Conservation (phyloP, 2,797 vertebrate genomes). For the Galago senegalensis region DNA sequence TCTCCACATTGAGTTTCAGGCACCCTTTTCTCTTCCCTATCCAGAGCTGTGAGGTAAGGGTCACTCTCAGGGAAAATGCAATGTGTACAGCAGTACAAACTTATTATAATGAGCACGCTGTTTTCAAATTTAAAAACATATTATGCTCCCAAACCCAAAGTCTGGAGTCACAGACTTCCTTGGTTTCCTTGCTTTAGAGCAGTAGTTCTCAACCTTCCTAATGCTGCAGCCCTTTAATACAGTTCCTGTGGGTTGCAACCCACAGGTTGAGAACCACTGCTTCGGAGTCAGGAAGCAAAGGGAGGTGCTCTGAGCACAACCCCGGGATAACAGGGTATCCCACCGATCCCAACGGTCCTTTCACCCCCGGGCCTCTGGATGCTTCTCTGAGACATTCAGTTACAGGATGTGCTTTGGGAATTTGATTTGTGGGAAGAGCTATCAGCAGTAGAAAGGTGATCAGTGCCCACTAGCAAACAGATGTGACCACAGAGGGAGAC, state of each 20-base stretch:
- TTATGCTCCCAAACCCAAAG: not conserved
- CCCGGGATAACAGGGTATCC: no score
- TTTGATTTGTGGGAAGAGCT: not conserved
- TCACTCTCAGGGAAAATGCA: not conserved
- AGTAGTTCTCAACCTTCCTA: no score
- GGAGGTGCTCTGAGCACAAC: not conserved
- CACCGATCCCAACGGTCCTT: accelerated
- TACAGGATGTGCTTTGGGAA: not conserved
- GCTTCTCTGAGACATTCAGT: not conserved
- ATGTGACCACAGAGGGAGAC: no score
- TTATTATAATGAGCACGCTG: not conserved
- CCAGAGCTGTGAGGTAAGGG: not conserved
- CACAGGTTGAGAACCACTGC: not conserved
- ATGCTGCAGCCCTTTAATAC: no score
- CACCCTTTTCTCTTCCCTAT: not conserved
- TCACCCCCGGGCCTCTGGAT: not conserved
- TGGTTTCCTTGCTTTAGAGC: not conserved
- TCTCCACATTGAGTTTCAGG: not conserved
- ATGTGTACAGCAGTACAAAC: not conserved
- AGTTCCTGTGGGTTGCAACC: no score
- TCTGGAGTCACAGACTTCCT: not conserved
- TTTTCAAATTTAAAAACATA: not conserved
- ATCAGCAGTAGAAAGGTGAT: not conserved
- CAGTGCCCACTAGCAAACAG: not conserved
- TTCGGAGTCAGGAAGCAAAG: not conserved